Conservation (phyloP, 2,113 vertebrate species). For the Alexandromys fortis region DNA sequence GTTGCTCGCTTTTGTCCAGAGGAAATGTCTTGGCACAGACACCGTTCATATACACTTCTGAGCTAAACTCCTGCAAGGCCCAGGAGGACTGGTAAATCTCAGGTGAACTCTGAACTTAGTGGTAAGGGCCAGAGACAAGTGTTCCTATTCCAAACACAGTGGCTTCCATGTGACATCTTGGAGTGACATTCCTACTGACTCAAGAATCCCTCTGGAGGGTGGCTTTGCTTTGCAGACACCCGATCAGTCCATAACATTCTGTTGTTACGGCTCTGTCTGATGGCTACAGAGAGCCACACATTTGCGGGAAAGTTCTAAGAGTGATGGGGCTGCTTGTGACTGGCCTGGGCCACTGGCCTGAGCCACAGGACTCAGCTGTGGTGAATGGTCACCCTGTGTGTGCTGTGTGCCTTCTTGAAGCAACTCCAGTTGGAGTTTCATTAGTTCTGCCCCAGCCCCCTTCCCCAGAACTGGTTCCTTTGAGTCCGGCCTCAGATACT, state of each 20-base stretch:
- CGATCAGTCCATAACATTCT: not conserved
- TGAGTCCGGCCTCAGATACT: not conserved
- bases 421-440: not conserved
- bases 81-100: not conserved
- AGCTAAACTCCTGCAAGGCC: not conserved
- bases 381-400: not conserved
- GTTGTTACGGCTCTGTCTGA: not conserved
- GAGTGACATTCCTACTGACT: not conserved
- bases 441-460: not conserved
- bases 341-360: not conserved
- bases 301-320: not conserved
- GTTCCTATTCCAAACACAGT: not conserved
- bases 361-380: not conserved
- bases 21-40: not conserved
- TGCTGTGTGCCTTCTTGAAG: not conserved
- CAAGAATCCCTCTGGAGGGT: not conserved
- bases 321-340: not conserved
- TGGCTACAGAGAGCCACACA: not conserved
- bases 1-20: not conserved
- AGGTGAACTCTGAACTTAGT: not conserved
- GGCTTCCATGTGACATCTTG: not conserved
- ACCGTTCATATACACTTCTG: no score
- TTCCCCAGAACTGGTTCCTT: not conserved
- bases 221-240: not conserved
- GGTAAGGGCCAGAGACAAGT: not conserved